phyloP scores from a whole-genome alignment of 37 sponge, comb jelly and placozoan genomes.

The Bolinopsis microptera region DNA sequence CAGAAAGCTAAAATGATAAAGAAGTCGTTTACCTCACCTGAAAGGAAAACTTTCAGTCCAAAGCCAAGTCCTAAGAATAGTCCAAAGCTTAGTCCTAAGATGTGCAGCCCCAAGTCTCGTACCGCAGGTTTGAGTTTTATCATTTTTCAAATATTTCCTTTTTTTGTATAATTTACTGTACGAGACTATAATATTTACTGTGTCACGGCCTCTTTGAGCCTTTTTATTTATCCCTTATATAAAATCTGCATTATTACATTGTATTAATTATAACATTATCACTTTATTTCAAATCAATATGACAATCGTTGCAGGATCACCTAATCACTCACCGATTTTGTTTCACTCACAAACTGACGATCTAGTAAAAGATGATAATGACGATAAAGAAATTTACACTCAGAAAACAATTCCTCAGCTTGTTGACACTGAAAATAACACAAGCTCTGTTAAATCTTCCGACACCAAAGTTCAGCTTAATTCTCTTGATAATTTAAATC shows the following conservation, averaged over 20 bases:
- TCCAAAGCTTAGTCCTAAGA: neutral
- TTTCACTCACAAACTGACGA: neutral
- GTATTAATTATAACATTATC: no score
- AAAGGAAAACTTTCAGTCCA: constrained; percentile 11
- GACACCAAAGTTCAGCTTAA: no score
- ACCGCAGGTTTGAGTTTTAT: neutral
- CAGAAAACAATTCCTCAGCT: no score
- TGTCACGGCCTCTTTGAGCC: no score
- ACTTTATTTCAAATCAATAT: no score
- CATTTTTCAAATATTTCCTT: neutral
- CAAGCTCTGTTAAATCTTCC: no score
- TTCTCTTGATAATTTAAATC: no score
- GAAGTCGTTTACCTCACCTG: neutral
- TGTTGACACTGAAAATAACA: no score
- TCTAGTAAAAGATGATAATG: neutral
- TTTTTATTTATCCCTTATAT: no score
- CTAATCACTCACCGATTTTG: neutral
- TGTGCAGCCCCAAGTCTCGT: constrained; percentile 13
- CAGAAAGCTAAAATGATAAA: neutral
- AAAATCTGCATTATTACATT: no score
- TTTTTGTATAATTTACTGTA: neutral
- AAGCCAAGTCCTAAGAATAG: constrained; percentile 3
- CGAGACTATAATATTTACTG: no score
- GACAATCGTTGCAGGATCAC: neutral
- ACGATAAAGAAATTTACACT: no score